These are phyloP conservation scores for Heterohyrax brucei DNA, from an alignment of 2,797 vertebrate genomes.

Conservation along the genomic window DNA sequence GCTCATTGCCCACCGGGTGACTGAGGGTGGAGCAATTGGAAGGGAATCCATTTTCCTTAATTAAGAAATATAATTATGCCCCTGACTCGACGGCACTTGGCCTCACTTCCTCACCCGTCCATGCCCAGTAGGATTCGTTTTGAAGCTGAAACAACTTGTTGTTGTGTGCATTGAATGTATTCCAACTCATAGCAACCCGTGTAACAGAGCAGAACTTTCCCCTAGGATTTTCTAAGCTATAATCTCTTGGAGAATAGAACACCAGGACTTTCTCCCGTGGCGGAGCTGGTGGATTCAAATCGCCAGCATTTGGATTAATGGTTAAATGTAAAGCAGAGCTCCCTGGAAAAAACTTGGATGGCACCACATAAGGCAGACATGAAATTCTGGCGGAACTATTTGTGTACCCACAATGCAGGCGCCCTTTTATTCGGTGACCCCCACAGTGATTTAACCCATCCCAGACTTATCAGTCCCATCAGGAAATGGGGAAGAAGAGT, in stretches of 20 bases:
- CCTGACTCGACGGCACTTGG: not conserved
- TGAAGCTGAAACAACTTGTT: not conserved
- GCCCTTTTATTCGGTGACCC: not conserved
- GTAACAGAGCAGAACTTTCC: not conserved
- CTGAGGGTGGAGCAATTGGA: not conserved
- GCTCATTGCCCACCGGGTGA: not conserved
- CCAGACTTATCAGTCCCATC: not conserved
- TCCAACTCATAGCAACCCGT: not conserved
- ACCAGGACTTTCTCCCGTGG: not conserved
- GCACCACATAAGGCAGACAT: not conserved
- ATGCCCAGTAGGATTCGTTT: not conserved
- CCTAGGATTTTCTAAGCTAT: too few species aligned
- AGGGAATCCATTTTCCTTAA: constrained; percentile 53
- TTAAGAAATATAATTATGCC: constrained; percentile 67
- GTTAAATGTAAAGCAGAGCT: not conserved
- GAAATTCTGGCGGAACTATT: not conserved
- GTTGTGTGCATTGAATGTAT: not conserved
- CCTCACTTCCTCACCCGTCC: not conserved
- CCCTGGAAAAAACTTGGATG: not conserved
- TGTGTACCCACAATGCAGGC: not conserved
- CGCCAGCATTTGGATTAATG: not conserved
- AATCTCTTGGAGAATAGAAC: not conserved
- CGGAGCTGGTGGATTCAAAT: not conserved
- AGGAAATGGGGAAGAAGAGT: not conserved
- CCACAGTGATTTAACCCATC: not conserved